Base-by-base conservation (phyloP, 2,113 vertebrate species). In the Platysteira castanea region DNA sequence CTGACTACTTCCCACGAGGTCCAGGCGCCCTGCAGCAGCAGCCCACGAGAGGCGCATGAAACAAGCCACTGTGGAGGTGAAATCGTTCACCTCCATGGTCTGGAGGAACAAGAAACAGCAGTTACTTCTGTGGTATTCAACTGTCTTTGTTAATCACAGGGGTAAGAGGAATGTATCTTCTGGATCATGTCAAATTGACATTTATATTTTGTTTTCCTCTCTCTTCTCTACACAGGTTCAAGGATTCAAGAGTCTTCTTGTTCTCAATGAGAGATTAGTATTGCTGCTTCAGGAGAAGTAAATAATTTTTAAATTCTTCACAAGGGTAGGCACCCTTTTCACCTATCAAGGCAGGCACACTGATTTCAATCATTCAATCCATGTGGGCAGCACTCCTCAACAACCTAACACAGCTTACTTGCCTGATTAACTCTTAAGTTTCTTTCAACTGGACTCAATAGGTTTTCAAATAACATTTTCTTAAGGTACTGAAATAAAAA, bases 31-130 rank as follows among this genome's bases (percentile, higher is more conserved):
- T 5, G 99, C 99, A 49, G 99, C 99, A 3, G 99, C 99, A 20
- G 99, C 99, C 99, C 99, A 99, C 1, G 99, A 99, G 69, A 99
- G 97, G 17, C 99, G 98, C 99, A 99, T 99, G 98, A 99, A 99
- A 91, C 99, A 99, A 83, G 99, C 99, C 84, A 99, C 99, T 0
- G 99, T 99, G 60, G 99, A 99, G 15, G 99, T 99, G 97, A 99
- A 99, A 96, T 99, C 99, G 3, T 97, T 98, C 42, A 99, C 99
- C 95, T 99, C 99, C 99, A 99, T 99, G 7, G 99, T 99, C 99
- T 99, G 71, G 37, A 84, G 84, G 81, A 89, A 95, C 11, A 94
- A 21, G 49, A 86, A 93, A 46, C 35, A 88, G 53, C 65, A 30
- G 22, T 94, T 83, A 96, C 23, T 68, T 16, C 73, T 71, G 60